Evolutionary conservation across 2,888 invertebrate genomes (phyloP), one percentile per base, ranked within the genome.

Genomic region (Buathra laborator): DNA sequence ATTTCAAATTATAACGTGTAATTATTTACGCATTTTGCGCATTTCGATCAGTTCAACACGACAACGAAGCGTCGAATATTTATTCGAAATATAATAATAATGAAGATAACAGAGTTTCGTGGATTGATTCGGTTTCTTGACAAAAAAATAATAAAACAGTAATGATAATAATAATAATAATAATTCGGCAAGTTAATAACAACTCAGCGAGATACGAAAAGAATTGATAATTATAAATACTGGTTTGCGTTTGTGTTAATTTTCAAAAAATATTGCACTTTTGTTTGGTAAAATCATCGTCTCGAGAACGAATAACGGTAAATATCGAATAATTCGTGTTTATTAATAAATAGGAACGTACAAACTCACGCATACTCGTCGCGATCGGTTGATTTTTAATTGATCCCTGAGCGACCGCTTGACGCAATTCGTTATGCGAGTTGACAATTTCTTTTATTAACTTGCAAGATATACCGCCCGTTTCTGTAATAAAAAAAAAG

Each of bases 341-440:
- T 48, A 3, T 10, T 4, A 0, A 46, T 37, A n/a, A n/a, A 48
- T 64, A 37, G 32, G 19, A 44, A 68, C 71, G 6, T 72, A 88
- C 87, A 94, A 95, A 93, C 88, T 95, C 94, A 7, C 94, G 94
- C 95, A 95, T 95, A 86, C 95, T 95, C 2, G 94, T 91, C 1
- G 95, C 95, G 1, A 94, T 93, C 1, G 95, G 95, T 87, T 95
- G 95, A 0, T 94, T 94, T 0, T 94, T 93, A 84, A 95, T 94
- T 43, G 94, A 89, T 0, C 95, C 95, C 94, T 94, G 93, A 0
- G 95, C 95, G 59, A 95, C 94, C 83, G 94, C 94, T 86, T 95
- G 94, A 74, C 95, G 92, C 72, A 95, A 94, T 53, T 94, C 92
- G 88, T 95, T 95, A 85, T 95, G 95, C 83, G 91, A 93, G 85